Evolutionary conservation across 2,113 vertebrate species (phyloP).

Genomic region (Saguinus midas): DNA sequence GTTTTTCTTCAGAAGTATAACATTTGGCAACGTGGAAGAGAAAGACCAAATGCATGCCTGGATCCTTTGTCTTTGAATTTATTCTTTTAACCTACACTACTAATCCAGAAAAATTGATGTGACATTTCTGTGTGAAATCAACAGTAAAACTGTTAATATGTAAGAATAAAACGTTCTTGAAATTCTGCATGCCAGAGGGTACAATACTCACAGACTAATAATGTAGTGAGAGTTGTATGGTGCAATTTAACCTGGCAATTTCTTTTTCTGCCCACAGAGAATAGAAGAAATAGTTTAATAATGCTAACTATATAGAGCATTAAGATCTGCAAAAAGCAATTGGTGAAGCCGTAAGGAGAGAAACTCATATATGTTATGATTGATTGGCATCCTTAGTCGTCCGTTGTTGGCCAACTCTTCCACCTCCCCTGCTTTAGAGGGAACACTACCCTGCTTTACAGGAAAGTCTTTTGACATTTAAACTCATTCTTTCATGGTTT

Average conservation of each 20-base stretch:
- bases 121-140: neutral
- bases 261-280: slow-evolving; percentile 14
- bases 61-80: slow-evolving; percentile 16
- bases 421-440: neutral
- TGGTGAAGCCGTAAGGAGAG: neutral
- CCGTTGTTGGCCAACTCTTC: neutral
- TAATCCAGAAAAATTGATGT: neutral
- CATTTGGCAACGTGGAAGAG: neutral
- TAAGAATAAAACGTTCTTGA: neutral
- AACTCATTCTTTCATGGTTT: neutral
- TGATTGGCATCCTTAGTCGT: accelerated
- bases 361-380: neutral
- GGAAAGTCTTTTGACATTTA: neutral
- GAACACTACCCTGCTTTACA: neutral
- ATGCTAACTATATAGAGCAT: neutral
- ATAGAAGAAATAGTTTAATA: neutral
- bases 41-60: neutral
- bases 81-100: slow-evolving; percentile 22
- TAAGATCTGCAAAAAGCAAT: neutral
- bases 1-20: slow-evolving; percentile 28
- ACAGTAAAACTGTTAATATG: slow-evolving; percentile 33
- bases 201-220: neutral
- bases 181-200: neutral
- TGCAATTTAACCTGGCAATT: slow-evolving; percentile 20
- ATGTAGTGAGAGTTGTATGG: neutral